Evolutionary conservation across 2,888 invertebrate species (phyloP).

Genomic region (Dasysyrphus albostriatus): DNA sequence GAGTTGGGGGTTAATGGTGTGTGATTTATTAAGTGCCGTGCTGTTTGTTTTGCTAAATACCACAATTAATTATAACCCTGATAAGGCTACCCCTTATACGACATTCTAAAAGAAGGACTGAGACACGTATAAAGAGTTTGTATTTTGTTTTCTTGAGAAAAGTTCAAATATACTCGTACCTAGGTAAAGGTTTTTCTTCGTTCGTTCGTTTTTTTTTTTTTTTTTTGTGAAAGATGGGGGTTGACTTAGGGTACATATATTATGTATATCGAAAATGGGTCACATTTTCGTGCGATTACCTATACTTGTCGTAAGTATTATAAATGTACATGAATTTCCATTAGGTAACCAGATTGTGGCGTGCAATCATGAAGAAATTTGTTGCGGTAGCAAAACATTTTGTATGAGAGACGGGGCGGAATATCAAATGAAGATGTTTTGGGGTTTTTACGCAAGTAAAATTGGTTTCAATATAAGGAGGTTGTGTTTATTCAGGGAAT

Average conservation of each 20-base stretch:
- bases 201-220: background rate
- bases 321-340: conserved; percentile 4
- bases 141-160: background rate
- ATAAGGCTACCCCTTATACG: background rate
- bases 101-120: background rate
- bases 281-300: conserved; percentile 17
- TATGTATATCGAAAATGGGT: conserved; percentile 29
- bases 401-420: background rate
- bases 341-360: conserved; percentile 27
- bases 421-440: background rate
- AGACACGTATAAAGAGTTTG: conserved; percentile 47
- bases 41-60: conserved; percentile 7
- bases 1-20: conserved; percentile 18
- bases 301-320: background rate
- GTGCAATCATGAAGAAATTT: conserved; percentile 31
- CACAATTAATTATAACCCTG: conserved; percentile 15
- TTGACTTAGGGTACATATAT: conserved; percentile 21
- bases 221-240: background rate
- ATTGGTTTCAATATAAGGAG: background rate
- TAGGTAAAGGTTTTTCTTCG: background rate
- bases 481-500: conserved; percentile 11
- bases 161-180: too few relatives aligned
- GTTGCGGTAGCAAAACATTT: background rate
- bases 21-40: conserved; percentile 41
- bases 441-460: too few relatives aligned